These are phyloP conservation scores for Vanessa tameamea DNA, from an alignment of 1,140 invertebrate genomes.

Conservation along the genomic window DNA sequence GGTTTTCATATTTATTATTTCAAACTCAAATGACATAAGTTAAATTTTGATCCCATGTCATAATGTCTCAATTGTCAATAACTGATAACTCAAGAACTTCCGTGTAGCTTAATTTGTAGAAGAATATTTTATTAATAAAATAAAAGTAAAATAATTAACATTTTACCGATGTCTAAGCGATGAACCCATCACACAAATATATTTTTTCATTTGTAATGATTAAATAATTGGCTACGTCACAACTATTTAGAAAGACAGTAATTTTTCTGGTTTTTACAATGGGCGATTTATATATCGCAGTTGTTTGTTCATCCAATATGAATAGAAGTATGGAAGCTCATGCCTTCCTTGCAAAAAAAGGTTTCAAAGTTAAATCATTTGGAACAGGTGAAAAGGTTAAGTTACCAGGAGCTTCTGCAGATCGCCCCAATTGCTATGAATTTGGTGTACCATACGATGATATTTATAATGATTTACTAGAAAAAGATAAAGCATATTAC, in stretches of 20 bases:
- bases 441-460: constrained; percentile 98
- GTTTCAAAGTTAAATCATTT: constrained; percentile 97
- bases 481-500: constrained; percentile 95
- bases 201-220: constrained; percentile 14
- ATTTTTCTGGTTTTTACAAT: constrained; percentile 36
- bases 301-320: constrained; percentile 99
- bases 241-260: background rate
- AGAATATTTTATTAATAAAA: background rate
- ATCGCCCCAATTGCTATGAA: constrained; percentile 98
- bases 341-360: constrained; percentile 97
- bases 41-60: no score
- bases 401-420: constrained; percentile 95
- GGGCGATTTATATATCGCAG: constrained; percentile 90
- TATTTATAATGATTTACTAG: constrained; percentile 96
- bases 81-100: constrained; percentile 5
- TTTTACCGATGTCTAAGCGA: background rate
- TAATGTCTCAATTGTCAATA: background rate
- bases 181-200: background rate
- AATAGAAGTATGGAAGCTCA: constrained; percentile 99
- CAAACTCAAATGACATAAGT: no score
- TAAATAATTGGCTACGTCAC: constrained; percentile 26
- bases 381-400: constrained; percentile 99
- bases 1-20: no score
- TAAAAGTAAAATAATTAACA: background rate
- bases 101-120: background rate